Evolutionary conservation across 2,888 invertebrate species (phyloP).

Genomic region (Dryobotodes eremita): DNA sequence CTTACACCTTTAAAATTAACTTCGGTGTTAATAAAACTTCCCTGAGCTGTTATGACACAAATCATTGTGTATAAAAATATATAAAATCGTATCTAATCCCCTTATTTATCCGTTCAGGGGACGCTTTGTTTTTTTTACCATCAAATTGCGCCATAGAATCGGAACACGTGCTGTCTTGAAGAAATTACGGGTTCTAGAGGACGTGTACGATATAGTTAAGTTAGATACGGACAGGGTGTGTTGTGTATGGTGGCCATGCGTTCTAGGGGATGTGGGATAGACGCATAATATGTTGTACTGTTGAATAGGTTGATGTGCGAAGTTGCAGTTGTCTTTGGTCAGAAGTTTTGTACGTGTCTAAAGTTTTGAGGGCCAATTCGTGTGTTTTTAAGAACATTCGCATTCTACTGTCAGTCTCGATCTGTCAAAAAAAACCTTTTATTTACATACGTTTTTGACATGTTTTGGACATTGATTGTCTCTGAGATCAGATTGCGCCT

Average conservation of each 20-base stretch:
- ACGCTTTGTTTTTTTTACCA: slow-evolving; percentile 80
- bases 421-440: background rate
- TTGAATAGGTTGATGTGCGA: background rate
- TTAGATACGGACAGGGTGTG: slow-evolving; percentile 77
- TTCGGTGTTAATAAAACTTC: slow-evolving; percentile 51
- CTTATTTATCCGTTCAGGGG: slow-evolving; percentile 65
- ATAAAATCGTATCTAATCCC: slow-evolving; percentile 66
- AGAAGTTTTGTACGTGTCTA: background rate
- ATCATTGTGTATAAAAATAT: slow-evolving; percentile 56
- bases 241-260: slow-evolving; percentile 69
- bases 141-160: slow-evolving; percentile 81
- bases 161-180: slow-evolving; percentile 86
- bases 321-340: background rate
- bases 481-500: background rate
- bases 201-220: slow-evolving; percentile 77
- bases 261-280: slow-evolving; percentile 32
- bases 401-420: background rate
- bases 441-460: background rate
- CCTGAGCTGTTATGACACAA: slow-evolving; percentile 66
- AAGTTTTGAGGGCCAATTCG: background rate
- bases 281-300: background rate
- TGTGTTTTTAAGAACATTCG: background rate
- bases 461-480: background rate
- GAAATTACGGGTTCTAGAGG: slow-evolving; percentile 78
- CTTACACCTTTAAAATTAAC: slow-evolving; percentile 55